Evolutionary conservation across 2,113 vertebrate species (phyloP), one percentile per base, ranked within the genome.

Genomic region (Albula goreensis): DNA sequence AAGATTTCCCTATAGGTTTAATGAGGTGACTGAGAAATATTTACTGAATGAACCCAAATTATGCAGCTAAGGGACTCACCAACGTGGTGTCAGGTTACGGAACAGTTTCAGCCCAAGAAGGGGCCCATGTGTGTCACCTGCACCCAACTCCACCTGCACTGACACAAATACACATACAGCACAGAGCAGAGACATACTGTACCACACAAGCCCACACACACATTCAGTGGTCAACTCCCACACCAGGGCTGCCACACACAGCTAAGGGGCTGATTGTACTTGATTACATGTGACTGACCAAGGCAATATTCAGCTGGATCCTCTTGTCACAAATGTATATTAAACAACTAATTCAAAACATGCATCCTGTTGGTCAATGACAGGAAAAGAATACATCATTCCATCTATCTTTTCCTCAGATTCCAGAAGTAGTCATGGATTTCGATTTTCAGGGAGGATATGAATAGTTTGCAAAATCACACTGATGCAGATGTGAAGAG

Each of bases 31-130:
- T 31, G 2, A 74, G 70, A 9, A 74, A 31, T 8, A 74, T 31
- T 1, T 31, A n/a, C 25, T 31, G 70, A 74, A n/a, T 31, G 5
- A 74, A 5, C 6, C 2, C 31, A 31, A n/a, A 6, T 17, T 8
- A 22, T 7, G 10, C 9, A 31, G 70, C n/a, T 13, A 19, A 2
- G 17, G 10, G 0, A 93, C 90, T 95, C 95, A 98, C 98, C 98
- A 98, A 93, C 96, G 95, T 50, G 96, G 94, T 9, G 98, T 99
- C 87, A 99, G 90, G 80, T 99, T 99, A 60, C 97, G 97, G 91
- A 99, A 99, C 89, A 98, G 90, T 91, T 99, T 99, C 86, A 99
- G 91, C 70, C 98, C 98, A 31, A 98, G 93, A n/a, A 98, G 94
- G 80, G 98, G 98, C 22, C 98, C 98, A 3, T 98, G 96, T 74